phyloP scores from a whole-genome alignment of 2,888 invertebrate species.

The Seira sanloemensis region DNA sequence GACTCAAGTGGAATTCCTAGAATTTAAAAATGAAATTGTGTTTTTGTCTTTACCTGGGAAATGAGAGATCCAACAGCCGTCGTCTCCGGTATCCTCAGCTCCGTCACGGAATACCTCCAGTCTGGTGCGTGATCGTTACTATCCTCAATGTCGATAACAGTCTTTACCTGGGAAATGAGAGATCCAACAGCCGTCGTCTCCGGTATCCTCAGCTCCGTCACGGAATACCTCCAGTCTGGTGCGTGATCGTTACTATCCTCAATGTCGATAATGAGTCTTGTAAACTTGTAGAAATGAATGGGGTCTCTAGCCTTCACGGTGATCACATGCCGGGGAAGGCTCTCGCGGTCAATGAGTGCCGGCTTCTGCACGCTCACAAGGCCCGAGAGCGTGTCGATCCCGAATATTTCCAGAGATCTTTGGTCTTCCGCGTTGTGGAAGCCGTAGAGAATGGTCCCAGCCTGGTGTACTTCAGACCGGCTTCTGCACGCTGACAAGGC shows the following conservation, averaged over 20 bases:
- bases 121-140: conserved; percentile 67
- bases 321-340: conserved; percentile 90
- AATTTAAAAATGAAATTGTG: too few relatives aligned
- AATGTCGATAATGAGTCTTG: conserved; percentile 68
- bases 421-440: conserved; percentile 73
- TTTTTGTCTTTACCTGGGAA: conserved; percentile 73
- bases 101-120: conserved; percentile 68
- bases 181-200: conserved; percentile 72
- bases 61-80: conserved; percentile 70
- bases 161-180: conserved; percentile 72
- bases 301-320: conserved; percentile 89
- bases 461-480: too few relatives aligned
- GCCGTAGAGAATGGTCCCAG: conserved; percentile 70
- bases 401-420: conserved; percentile 78
- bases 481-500: conserved; percentile 87
- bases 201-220: conserved; percentile 71
- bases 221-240: conserved; percentile 67
- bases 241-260: conserved; percentile 68
- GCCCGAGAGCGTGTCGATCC: conserved; percentile 90
- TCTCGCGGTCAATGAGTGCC: conserved; percentile 87
- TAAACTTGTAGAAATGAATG: conserved; percentile 70
- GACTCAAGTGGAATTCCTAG: too few relatives aligned
- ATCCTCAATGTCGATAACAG: conserved; percentile 67
- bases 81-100: conserved; percentile 72
- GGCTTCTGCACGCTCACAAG: conserved; percentile 83